phyloP scores from a whole-genome alignment of 2,797 vertebrate genomes.

The Anableps anableps region DNA sequence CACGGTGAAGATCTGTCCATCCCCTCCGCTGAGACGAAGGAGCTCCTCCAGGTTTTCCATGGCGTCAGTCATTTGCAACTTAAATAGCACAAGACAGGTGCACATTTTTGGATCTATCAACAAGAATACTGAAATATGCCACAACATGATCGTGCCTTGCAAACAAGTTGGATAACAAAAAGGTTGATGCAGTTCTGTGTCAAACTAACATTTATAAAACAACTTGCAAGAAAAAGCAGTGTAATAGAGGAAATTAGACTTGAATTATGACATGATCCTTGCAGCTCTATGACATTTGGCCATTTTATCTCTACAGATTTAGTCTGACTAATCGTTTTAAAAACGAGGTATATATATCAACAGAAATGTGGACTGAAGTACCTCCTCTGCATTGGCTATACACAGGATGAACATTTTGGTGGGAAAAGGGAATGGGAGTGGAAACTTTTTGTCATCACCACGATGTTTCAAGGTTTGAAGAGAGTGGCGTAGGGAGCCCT shows the following conservation, averaged over 20 bases:
- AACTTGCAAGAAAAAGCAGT: not conserved
- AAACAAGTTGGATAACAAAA: not conserved
- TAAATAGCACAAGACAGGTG: conserved; percentile 20
- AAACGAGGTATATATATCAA: not conserved
- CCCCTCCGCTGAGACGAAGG: conserved; percentile 91
- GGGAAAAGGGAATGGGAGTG: conserved; percentile 95
- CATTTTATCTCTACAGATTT: not conserved
- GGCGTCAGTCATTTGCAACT: conserved; percentile 93
- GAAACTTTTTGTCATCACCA: conserved; percentile 92
- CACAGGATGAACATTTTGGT: conserved; percentile 96
- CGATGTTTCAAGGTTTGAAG: conserved; percentile 88
- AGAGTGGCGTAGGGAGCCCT: conserved; percentile 93
- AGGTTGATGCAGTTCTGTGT: not conserved
- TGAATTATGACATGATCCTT: not conserved
- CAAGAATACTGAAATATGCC: conserved; percentile 1
- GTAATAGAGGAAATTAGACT: not conserved
- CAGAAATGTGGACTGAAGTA: conserved; percentile 55
- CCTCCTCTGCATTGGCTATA: conserved; percentile 96
- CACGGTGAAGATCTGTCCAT: conserved; percentile 96
- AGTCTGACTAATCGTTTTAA: not conserved
- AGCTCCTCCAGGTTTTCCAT: conserved; percentile 94
- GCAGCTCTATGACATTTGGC: not conserved
- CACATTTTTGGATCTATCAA: not conserved
- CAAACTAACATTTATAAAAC: not conserved
- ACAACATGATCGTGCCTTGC: not conserved